A percentile compares a stretch with the other conserved stretches of the same genome.
Evolutionary conservation across 2,113 vertebrate species (phyloP).

Genomic region (Cynoglossus semilaevis): DNA sequence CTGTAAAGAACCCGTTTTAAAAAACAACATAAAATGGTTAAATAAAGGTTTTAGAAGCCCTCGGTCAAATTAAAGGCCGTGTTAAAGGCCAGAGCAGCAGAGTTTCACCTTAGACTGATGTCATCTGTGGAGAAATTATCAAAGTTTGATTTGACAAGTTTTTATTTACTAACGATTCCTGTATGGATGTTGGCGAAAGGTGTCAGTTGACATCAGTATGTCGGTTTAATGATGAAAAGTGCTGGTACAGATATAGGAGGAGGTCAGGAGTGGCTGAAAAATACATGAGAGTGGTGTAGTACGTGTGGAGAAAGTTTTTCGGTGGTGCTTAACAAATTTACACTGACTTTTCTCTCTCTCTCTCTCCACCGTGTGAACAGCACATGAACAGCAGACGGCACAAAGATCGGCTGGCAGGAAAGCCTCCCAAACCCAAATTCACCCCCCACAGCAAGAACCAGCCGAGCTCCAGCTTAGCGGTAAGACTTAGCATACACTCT

Average conservation of each 20-base stretch:
- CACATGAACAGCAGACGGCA: conserved; percentile 98
- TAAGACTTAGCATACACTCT: conserved; percentile 70
- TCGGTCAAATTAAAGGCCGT: not conserved
- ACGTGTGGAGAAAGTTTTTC: conserved; percentile 33
- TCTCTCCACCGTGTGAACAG: conserved; percentile 76
- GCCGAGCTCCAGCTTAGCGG: conserved; percentile 85
- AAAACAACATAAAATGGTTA: no score
- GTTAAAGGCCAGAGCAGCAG: conserved; percentile 12
- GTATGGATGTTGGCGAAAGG: no score
- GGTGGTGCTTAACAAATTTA: conserved; percentile 43
- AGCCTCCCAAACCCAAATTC: conserved; percentile 91
- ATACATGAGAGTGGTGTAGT: no score
- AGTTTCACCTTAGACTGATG: conserved; percentile 31
- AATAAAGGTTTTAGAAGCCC: conserved; percentile 35
- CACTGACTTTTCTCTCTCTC: conserved; percentile 48
- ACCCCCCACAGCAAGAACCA: conserved; percentile 91
- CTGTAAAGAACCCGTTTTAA: not conserved
- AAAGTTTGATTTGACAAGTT: conserved; percentile 34
- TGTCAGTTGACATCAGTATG: no score
- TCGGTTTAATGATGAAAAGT: no score
- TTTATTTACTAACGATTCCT: conserved; percentile 18
- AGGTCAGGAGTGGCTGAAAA: conserved; percentile 35
- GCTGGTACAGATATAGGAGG: no score
- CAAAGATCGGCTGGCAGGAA: conserved; percentile 95
- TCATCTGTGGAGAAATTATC: conserved; percentile 31